Percentiles rank a stretch among this genome's conserved stretches.
Evolutionary conservation across 1,140 invertebrate genomes (phyloP).

Genomic region (Physella acuta): DNA sequence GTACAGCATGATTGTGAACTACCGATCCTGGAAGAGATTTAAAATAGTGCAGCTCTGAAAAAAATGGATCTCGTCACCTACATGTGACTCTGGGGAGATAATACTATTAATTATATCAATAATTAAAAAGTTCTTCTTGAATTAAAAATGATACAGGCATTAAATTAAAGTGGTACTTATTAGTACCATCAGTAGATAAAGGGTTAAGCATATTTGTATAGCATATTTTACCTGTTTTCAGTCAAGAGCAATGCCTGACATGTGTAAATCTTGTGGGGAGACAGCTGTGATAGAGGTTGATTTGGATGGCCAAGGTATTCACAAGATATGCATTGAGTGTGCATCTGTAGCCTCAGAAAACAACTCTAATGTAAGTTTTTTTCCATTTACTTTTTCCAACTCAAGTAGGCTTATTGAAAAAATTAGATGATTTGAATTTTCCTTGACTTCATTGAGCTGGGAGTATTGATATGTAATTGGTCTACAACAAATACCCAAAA

Average conservation of each 20-base stretch:
- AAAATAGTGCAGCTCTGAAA: no score
- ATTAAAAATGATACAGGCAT: no score
- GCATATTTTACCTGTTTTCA: no score
- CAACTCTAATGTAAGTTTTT: neutral
- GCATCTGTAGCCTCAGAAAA: neutral
- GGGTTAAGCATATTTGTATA: no score
- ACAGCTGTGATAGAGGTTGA: conserved; percentile 9
- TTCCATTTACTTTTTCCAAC: neutral
- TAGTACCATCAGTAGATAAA: no score
- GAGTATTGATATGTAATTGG: neutral
- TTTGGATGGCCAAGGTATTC: neutral
- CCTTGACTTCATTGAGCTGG: neutral
- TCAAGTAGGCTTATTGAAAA: neutral
- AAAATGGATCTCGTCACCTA: no score
- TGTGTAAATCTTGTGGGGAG: conserved; percentile 11
- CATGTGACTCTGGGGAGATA: no score
- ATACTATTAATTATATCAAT: no score
- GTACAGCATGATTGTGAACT: no score
- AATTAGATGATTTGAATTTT: neutral
- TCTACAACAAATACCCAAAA: neutral
- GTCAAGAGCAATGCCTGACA: neutral
- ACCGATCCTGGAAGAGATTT: no score
- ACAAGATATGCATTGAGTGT: conserved; percentile 10
- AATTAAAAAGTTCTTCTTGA: no score
- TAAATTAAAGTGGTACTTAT: no score